Base-by-base conservation (phyloP, 1,140 invertebrate genomes). In the Calliopsis andreniformis region DNA sequence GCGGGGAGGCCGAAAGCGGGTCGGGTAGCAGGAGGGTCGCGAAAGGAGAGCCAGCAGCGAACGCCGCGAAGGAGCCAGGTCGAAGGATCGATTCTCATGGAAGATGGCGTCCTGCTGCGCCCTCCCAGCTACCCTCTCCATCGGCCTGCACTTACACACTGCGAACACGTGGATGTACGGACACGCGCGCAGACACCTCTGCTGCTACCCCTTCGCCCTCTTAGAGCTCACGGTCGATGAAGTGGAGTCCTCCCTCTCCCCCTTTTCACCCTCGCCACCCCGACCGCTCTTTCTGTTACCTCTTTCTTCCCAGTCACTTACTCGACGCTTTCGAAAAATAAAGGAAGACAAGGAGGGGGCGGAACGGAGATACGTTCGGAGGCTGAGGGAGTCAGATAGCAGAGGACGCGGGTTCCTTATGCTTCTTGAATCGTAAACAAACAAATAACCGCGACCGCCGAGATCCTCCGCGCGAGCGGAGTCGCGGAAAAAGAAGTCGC, bases 371-470 rank as follows among this genome's bases (percentile, higher is more conserved):
- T 14, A 58, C 35, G 42, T 25, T 20, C 23, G 59, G n/a, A n/a
- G n/a, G n/a, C 28, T 47, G 58, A 61, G 68, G 63, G 68, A 61
- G 20, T 25, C n/a, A 18, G 68, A 30, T 42, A 68, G 45, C 61
- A 51, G 59, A 66, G 45, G 59, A 66, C 68, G 30, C 39, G 66
- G 71, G 62, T 79, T 79, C 77, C 68, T 79, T 79, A 79, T 79
- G 63, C 71, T 76, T 51, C 71, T 79, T 45, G 71, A 79, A 76
- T 79, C 77, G 77, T 79, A 79, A 79, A 76, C 77, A 79, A 79
- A 79, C 71, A 67, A 79, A 58, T 51, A 76, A 69, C 72, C 61
- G 28, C 55, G 64, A 43, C 10, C 35, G n/a, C 5, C 56, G n/a
- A 10, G 56, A 71, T 63, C 25, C 47, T 28, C 45, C 10, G 71